Conservation (phyloP, 2,113 vertebrate genomes). For the Echinops telfairi region DNA sequence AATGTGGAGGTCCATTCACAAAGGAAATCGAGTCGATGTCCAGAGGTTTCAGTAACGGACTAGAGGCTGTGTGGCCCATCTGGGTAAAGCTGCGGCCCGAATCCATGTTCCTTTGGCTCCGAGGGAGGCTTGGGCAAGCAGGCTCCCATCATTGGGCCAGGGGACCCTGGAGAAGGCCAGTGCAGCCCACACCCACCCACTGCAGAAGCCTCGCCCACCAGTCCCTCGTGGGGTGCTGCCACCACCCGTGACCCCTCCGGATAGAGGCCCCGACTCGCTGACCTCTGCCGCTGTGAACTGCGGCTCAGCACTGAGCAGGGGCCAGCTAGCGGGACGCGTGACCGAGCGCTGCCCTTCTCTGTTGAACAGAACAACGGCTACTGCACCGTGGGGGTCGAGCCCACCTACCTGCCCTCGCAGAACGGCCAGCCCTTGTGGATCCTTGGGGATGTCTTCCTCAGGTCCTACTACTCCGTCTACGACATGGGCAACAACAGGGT, state of each 20-base stretch:
- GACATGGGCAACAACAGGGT: constrained; percentile 84
- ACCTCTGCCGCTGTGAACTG: neutral
- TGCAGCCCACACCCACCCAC: neutral
- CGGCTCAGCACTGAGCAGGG: neutral
- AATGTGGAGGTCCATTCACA: neutral
- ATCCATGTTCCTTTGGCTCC: too few species aligned
- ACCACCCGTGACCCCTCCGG: neutral
- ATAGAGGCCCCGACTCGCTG: too few species aligned
- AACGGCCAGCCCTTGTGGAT: constrained; percentile 85
- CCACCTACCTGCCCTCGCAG: constrained; percentile 83
- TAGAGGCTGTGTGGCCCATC: neutral
- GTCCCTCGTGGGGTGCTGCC: neutral
- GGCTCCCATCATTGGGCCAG: neutral
- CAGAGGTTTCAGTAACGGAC: neutral
- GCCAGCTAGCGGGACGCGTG: fast-evolving
- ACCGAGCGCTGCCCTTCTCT: neutral
- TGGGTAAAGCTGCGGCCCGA: neutral
- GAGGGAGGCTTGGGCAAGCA: neutral
- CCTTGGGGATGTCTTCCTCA: constrained; percentile 87
- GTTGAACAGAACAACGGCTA: constrained; percentile 72
- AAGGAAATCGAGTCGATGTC: constrained; percentile 14
- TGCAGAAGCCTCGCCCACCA: neutral
- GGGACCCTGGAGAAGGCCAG: neutral
- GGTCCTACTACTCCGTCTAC: constrained; percentile 86
- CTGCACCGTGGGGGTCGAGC: constrained; percentile 83